Percentiles rank a stretch among this genome's conserved stretches.
phyloP scores from a whole-genome alignment of 2,113 vertebrate genomes.

The Tachycineta bicolor region DNA sequence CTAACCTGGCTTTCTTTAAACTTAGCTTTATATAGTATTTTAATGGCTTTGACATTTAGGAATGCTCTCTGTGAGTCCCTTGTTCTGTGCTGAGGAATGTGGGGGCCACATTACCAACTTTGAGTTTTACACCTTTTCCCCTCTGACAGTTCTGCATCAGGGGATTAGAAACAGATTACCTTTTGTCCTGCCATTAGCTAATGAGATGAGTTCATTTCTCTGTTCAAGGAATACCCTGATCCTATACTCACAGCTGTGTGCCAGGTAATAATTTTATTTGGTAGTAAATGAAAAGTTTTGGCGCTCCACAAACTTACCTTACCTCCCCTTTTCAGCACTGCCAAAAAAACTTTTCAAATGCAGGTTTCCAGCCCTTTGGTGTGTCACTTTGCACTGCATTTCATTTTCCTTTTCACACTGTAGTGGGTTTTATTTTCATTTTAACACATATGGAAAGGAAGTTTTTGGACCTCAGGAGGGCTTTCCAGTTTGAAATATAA shows the following conservation, averaged over 20 bases:
- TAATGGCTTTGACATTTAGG: slow-evolving; percentile 3
- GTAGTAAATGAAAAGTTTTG: neutral
- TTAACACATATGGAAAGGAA: neutral
- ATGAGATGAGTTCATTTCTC: neutral
- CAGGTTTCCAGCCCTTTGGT: neutral
- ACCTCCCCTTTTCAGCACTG: neutral
- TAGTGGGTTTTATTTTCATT: slow-evolving; percentile 28
- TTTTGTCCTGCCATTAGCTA: neutral
- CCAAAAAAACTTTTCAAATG: neutral
- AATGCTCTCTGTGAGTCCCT: neutral
- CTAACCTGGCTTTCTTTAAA: neutral
- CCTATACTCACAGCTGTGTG: neutral
- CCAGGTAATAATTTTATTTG: neutral
- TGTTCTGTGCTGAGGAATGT: neutral
- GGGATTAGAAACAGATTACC: neutral
- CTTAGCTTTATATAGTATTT: neutral
- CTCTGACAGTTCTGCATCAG: neutral
- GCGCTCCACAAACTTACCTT: neutral
- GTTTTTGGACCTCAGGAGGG: neutral
- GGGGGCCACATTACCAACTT: fast-evolving
- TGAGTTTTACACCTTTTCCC: neutral
- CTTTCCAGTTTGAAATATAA: neutral
- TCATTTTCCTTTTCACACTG: neutral
- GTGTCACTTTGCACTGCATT: slow-evolving; percentile 33
- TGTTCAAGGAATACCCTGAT: neutral